Conservation (phyloP, 2,797 vertebrate genomes). For the Thunnus albacares region DNA sequence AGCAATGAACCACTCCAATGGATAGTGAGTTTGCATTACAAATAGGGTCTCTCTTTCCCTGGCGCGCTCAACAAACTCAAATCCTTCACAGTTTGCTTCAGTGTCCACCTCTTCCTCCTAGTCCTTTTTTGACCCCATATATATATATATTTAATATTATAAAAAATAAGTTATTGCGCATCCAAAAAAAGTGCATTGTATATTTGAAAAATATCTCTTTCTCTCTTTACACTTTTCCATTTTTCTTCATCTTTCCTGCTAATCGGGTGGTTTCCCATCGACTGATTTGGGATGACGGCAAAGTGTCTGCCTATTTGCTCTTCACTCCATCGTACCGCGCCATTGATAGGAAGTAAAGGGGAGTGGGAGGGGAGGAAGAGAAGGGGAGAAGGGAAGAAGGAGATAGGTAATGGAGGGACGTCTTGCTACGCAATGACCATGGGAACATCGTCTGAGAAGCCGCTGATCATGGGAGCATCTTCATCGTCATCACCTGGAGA, state of each 20-base stretch:
- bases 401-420: conserved; percentile 2
- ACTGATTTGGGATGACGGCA: conserved; percentile 24
- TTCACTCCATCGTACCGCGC: conserved; percentile 17
- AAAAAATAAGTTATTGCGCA: conserved; percentile 92
- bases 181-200: conserved; percentile 90
- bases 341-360: conserved; percentile 24
- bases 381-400: conserved; percentile 28
- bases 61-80: conserved; percentile 69
- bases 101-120: conserved; percentile 65
- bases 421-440: conserved; percentile 97
- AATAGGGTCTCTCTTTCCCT: conserved; percentile 63
- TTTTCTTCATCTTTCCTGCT: conserved; percentile 72
- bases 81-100: conserved; percentile 87
- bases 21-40: conserved; percentile 73
- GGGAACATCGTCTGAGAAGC: conserved; percentile 98
- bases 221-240: conserved; percentile 70
- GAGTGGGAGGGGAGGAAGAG: not conserved
- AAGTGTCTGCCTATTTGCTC: conserved; percentile 24
- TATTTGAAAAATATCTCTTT: conserved; percentile 87
- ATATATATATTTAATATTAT: conserved; percentile 83
- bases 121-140: conserved; percentile 63
- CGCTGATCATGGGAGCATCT: conserved; percentile 97
- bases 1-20: conserved; percentile 74
- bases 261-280: conserved; percentile 46
- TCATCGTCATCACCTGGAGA: conserved; percentile 95